These are phyloP conservation scores for Ypsolopha scabrella DNA, from an alignment of 2,888 invertebrate genomes.

Conservation along the genomic window DNA sequence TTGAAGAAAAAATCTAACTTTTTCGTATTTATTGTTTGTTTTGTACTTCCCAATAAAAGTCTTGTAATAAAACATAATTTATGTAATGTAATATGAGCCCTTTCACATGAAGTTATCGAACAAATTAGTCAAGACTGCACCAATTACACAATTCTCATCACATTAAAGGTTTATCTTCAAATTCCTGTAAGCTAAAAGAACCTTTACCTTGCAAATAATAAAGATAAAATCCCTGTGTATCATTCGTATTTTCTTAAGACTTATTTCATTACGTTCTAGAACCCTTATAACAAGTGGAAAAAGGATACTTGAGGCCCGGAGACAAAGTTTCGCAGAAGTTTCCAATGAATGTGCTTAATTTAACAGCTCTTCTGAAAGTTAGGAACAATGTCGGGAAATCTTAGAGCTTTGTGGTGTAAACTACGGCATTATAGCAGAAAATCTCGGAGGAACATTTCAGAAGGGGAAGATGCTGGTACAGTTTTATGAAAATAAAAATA, in stretches of 20 bases:
- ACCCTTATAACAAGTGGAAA: constrained; percentile 22
- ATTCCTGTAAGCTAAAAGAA: not conserved
- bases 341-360: constrained; percentile 50
- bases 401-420: not conserved
- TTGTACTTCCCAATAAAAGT: no score
- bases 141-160: not conserved
- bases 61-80: not conserved
- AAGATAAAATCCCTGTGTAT: not conserved
- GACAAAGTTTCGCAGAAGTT: constrained; percentile 40
- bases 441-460: no score
- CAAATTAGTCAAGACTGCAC: not conserved
- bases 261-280: constrained; percentile 9
- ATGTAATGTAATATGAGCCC: not conserved
- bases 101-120: not conserved
- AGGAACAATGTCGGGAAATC: constrained; percentile 7
- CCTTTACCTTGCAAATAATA: not conserved
- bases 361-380: constrained; percentile 38
- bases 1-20: no score
- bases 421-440: not conserved
- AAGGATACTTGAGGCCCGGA: constrained; percentile 29
- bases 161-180: not conserved
- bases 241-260: not conserved
- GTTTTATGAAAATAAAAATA: no score
- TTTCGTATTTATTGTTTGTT: no score
- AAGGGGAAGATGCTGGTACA: no score